Evolutionary conservation across 2,797 vertebrate genomes (phyloP), one percentile per base, ranked within the genome.

Genomic region (Iguana delicatissima): DNA sequence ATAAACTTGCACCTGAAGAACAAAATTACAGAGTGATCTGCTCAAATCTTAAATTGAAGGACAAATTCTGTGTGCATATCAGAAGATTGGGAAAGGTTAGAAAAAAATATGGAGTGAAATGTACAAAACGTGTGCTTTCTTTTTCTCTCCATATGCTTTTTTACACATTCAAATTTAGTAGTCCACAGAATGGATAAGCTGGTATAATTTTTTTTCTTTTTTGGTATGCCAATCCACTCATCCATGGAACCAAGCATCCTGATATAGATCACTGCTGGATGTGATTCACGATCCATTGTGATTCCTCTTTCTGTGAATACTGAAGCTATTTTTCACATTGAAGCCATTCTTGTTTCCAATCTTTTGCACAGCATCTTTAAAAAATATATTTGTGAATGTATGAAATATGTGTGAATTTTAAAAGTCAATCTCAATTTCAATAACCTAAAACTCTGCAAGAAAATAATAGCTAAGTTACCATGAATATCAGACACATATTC

Each of bases 11-110:
- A 89, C 2, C 90, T 87, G 29, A 90, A 83, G 35, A 89, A 0
- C 18, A 1, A 59, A 24, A 92, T 62, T 35, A 88, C 46, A 1
- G 84, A 0, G 20, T 62, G 89, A 1, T 0, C 9, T 1, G 29
- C 10, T 90, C n/a, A 22, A 92, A 94, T 90, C 3, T 32, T 2
- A 88, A 91, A 91, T 85, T 77, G 18, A 92, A 72, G 88, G 55
- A 32, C 77, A 86, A 72, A 5, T 52, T 89, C 74, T 85, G 12
- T 62, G 29, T 29, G 20, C 24, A 50, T 59, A 89, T 6, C 82
- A 86, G 46, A 64, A 6, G 29, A 9, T 38, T 76, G 62, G 73
- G 80, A 67, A 42, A 92, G 62, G 57, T 46, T 46, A 46, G 35
- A 86, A 89, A 90, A 0, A 4, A 88, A 29, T 90, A 90, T 84